These are phyloP conservation scores for Paragorgia papillata DNA, from an alignment of 92 coral and sea anemone genomes.

Conservation along the genomic window DNA sequence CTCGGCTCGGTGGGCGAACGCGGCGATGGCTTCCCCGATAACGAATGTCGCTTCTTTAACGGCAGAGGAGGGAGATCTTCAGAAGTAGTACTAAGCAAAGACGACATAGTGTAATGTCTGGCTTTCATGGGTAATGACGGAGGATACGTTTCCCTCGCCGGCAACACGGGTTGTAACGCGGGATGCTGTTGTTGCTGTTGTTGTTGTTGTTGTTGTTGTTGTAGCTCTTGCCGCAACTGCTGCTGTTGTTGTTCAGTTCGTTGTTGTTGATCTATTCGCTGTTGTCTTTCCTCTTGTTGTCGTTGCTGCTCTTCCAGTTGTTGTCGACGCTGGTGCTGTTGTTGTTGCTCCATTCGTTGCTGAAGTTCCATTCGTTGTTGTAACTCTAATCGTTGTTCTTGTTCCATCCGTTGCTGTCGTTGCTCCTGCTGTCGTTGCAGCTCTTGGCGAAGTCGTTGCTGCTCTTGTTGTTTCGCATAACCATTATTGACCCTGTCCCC, in stretches of 20 bases:
- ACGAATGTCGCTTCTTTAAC: conserved; percentile 31
- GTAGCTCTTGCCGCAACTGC: neutral
- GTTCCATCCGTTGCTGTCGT: no score
- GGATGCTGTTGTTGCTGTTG: neutral
- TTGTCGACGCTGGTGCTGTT: neutral
- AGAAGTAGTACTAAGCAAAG: neutral
- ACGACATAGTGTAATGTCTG: conserved; percentile 30
- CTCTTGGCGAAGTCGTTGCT: no score
- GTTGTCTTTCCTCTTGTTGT: neutral
- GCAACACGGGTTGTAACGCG: neutral
- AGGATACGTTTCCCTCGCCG: neutral
- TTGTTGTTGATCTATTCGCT: no score
- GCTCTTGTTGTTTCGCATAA: neutral
- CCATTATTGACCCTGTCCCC: neutral
- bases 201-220: conserved; percentile 2
- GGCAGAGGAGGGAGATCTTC: conserved; percentile 26
- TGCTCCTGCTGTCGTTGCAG: conserved; percentile 6
- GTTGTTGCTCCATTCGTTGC: no score
- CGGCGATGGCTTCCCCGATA: conserved; percentile 18
- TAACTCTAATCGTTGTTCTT: no score
- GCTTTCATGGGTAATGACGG: conserved; percentile 18
- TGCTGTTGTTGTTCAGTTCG: conserved; percentile 7
- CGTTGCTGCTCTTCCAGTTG: neutral
- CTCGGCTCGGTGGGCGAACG: neutral
- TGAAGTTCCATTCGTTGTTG: no score